These are phyloP conservation scores for Xerus rutilus DNA, from an alignment of 2,797 vertebrate genomes.

Conservation along the genomic window DNA sequence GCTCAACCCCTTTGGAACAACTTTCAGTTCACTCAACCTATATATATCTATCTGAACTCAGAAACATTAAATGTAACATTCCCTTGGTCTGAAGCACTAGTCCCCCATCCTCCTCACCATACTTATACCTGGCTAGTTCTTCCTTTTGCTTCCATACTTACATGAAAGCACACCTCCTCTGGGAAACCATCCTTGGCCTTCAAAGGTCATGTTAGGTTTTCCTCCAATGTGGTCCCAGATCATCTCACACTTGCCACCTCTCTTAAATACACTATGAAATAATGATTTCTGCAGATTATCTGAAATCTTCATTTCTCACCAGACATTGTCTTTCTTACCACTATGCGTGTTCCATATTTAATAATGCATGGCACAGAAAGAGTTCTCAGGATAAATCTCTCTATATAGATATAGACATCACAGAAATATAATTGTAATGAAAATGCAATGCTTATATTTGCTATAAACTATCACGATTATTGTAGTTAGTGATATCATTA, in stretches of 20 bases:
- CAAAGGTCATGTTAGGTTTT: neutral
- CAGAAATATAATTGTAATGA: neutral
- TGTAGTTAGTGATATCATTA: neutral
- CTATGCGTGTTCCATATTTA: neutral
- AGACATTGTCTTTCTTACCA: neutral
- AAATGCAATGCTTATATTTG: neutral
- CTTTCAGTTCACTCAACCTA: neutral
- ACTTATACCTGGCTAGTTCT: neutral
- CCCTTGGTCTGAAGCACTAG: neutral
- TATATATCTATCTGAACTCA: neutral
- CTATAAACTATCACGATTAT: neutral
- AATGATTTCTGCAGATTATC: neutral
- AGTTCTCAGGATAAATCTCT: neutral
- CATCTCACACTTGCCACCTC: rapidly evolving
- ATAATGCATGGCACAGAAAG: neutral
- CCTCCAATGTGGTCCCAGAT: neutral
- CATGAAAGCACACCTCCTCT: neutral
- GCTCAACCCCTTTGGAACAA: neutral
- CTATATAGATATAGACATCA: neutral
- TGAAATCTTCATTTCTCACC: neutral
- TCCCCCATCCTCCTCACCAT: too few species aligned
- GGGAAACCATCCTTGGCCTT: neutral
- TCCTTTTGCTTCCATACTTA: neutral
- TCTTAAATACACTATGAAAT: neutral
- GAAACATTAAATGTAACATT: neutral